A percentile compares a stretch with the other conserved stretches of the same genome.
phyloP scores from a whole-genome alignment of 2,888 invertebrate genomes.

The Pheosia gnoma region DNA sequence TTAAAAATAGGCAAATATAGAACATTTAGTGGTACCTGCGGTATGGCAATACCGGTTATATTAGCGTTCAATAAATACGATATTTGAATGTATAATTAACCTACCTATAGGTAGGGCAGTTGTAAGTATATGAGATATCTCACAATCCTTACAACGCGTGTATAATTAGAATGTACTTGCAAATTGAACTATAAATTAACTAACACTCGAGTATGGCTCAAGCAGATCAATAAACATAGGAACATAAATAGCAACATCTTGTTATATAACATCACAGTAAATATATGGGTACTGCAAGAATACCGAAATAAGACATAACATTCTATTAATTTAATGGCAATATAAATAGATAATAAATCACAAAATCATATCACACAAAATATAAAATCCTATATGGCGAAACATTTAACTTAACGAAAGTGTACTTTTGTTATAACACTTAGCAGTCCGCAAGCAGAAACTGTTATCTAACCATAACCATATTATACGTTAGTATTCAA shows the following conservation, averaged over 20 bases:
- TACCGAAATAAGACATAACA: background rate
- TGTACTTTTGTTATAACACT: no score
- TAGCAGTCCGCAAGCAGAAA: no score
- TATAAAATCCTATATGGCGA: background rate
- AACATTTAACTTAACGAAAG: background rate
- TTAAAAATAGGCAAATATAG: conserved; percentile 31
- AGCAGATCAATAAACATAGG: background rate
- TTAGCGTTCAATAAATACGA: conserved; percentile 17
- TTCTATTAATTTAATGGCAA: conserved; percentile 24
- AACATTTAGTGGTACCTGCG: conserved; percentile 26
- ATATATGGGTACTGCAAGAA: no score
- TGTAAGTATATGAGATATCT: conserved; percentile 8
- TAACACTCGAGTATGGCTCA: conserved; percentile 4
- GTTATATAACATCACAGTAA: background rate
- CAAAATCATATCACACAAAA: background rate
- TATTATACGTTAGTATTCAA: no score
- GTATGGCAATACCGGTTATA: conserved; percentile 15
- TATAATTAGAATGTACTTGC: conserved; percentile 20
- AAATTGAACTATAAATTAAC: conserved; percentile 13
- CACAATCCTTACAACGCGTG: conserved; percentile 18
- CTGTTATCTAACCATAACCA: no score
- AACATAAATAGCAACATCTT: conserved; percentile 1
- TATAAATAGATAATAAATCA: conserved; percentile 23
- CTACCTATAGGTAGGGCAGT: background rate
- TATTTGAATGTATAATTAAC: conserved; percentile 7